Evolutionary conservation across 2,797 vertebrate species (phyloP).

Genomic region (Hylomyscus alleni): DNA sequence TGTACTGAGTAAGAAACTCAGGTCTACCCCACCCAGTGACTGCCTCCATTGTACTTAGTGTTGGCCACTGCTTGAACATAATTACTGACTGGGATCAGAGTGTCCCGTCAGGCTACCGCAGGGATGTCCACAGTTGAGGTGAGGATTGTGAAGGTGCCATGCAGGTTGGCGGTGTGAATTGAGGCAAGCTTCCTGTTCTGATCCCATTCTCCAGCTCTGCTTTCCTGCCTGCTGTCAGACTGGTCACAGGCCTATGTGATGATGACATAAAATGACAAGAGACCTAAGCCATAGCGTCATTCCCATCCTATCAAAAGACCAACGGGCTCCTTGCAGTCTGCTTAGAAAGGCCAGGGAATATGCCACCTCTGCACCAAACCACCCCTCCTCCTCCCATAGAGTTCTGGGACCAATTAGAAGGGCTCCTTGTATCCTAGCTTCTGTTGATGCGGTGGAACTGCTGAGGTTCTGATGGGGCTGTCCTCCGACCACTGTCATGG

Average conservation of each 20-base stretch:
- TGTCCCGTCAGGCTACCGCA: rapidly evolving
- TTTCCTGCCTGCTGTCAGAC: not conserved
- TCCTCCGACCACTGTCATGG: rapidly evolving
- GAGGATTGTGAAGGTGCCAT: not conserved
- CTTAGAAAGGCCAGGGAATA: too few species aligned
- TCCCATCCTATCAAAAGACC: rapidly evolving
- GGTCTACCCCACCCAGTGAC: not conserved
- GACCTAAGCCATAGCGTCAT: not conserved
- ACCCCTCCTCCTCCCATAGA: not conserved
- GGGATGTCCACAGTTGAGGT: not conserved
- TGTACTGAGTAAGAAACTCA: not conserved
- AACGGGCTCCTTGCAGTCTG: not conserved
- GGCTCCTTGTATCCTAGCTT: not conserved
- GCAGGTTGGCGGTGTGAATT: rapidly evolving
- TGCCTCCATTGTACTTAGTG: rapidly evolving
- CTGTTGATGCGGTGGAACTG: not conserved
- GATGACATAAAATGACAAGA: not conserved
- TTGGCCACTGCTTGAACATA: not conserved
- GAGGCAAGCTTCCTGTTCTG: not conserved
- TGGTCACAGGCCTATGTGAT: not conserved
- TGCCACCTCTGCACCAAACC: not conserved
- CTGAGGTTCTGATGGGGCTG: not conserved
- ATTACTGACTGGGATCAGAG: not conserved
- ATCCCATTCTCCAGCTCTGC: not conserved
- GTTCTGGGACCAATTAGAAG: not conserved